Base-by-base conservation (phyloP, 2,888 invertebrate genomes). In the Amblyteles armatorius region DNA sequence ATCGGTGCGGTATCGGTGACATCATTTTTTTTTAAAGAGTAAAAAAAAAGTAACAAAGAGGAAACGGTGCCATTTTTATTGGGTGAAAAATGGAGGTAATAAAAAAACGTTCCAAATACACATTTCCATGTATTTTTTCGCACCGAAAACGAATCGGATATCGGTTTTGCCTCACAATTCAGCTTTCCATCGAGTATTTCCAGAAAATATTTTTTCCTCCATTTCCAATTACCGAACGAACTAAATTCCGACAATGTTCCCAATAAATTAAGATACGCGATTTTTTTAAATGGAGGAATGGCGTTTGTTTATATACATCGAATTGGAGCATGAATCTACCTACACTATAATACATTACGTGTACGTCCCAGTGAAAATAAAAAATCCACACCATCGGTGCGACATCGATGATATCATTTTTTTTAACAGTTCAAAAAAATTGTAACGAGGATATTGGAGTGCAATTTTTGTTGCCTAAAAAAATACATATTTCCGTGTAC, bases 281-380 rank as follows among this genome's bases (percentile, higher is more conserved):
- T 33, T 33, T 33, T 33, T 33, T 33, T 33, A 4, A 4, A 33
- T 0, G 4, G 5, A 33, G 33, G 4, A 33, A 33, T 22, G 0
- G 0, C 3, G 4, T 33, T 33, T 33, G 40, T 40, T 40, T 3
- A 11, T 40, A 3, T 2, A 40, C 40, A 11, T 7, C 0, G 11
- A 65, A 65, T 36, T 65, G 65, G 40, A 65, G 40, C n/a, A 65
- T 19, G 19, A 36, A 36, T n/a, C 33, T 33, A 65, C 6, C n/a
- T 36, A 19, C 11, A 19, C n/a, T 19, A 65, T 36, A 9, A 65
- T 36, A 7, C 36, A 57, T 33, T 0, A 6, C 33, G 33, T 26
- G 3, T 9, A 40, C 2, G 65, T 36, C 26, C 5, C 4, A 65
- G 36, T n/a, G 65, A 65, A 65, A 3, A 26, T 26, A 3, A 3